These are phyloP conservation scores for Caerostris extrusa DNA, from an alignment of 1,140 invertebrate species.

Conservation along the genomic window DNA sequence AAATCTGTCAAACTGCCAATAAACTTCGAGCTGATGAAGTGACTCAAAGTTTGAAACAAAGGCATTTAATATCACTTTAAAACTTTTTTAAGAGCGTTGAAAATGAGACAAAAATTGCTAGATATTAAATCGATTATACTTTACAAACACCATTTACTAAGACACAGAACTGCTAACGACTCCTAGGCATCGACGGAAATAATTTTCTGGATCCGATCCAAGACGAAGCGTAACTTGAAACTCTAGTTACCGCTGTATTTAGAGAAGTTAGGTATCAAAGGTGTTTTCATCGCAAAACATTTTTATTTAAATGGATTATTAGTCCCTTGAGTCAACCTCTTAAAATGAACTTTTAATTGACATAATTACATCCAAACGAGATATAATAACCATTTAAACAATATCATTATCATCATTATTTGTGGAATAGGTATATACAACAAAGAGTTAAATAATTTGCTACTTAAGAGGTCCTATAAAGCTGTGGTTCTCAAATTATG, in stretches of 20 bases:
- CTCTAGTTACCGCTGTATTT: background rate
- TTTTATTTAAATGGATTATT: background rate
- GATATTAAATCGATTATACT: slow-evolving; percentile 12
- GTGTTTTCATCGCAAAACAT: background rate
- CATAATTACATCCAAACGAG: no score
- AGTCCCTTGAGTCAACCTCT: no score
- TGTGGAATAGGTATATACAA: no score
- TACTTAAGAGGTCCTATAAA: no score
- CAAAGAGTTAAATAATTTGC: no score
- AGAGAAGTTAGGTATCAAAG: background rate
- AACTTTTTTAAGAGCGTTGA: background rate
- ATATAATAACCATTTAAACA: no score
- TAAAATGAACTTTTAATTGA: no score
- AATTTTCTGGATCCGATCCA: background rate
- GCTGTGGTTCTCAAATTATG: no score
- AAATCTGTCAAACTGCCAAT: slow-evolving; percentile 3
- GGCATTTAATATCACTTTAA: slow-evolving; percentile 33
- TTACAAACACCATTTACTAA: slow-evolving; percentile 18
- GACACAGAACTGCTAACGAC: background rate
- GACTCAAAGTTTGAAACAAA: slow-evolving; percentile 13
- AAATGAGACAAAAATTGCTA: background rate
- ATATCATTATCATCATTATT: no score
- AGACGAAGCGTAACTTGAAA: background rate
- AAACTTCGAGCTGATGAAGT: background rate
- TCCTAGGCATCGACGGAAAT: slow-evolving; percentile 3